Conservation (phyloP, 2,797 vertebrate genomes). For the Macropus fuliginosus region DNA sequence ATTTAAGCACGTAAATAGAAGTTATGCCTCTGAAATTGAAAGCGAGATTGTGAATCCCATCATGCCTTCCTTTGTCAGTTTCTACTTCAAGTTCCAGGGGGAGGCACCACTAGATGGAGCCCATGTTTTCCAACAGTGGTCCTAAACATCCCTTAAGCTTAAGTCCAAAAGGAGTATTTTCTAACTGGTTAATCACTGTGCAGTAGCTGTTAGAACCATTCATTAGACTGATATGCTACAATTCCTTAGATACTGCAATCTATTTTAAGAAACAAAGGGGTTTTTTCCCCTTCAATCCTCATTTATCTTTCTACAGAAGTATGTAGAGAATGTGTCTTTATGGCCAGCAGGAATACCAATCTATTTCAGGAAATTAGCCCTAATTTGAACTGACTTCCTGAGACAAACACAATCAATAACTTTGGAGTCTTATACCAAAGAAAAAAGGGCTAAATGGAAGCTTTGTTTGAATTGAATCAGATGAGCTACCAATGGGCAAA, state of each 20-base stretch:
- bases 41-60: background rate
- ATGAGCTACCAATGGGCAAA: background rate
- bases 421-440: conserved; percentile 44
- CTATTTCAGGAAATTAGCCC: conserved; percentile 43
- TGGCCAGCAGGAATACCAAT: background rate
- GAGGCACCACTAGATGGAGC: conserved; percentile 68
- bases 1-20: conserved; percentile 32
- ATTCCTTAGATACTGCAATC: background rate
- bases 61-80: background rate
- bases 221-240: background rate
- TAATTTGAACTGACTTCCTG: conserved; percentile 53
- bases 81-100: background rate
- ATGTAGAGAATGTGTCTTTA: conserved; percentile 18
- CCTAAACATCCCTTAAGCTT: accelerated
- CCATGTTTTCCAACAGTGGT: background rate
- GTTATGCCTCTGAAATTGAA: background rate
- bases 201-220: background rate
- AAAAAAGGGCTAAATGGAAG: background rate
- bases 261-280: background rate
- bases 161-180: background rate
- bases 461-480: conserved; percentile 19
- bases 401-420: conserved; percentile 48
- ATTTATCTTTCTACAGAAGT: conserved; percentile 36
- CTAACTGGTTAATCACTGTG: background rate
- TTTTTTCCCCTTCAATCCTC: background rate